phyloP scores from a whole-genome alignment of 2,797 vertebrate species.

The Xiphophorus birchmanni region DNA sequence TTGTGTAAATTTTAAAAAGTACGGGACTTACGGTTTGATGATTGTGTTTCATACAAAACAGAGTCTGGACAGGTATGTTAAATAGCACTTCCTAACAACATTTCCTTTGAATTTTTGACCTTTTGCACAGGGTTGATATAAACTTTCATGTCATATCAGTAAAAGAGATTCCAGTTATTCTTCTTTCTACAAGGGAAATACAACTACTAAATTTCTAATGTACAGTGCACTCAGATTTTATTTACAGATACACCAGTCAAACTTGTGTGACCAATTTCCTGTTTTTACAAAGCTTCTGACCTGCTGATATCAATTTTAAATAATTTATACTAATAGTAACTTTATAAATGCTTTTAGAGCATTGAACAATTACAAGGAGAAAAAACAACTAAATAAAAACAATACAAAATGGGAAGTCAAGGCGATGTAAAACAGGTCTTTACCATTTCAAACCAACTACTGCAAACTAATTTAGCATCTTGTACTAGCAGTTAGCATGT shows the following conservation, averaged over 20 bases:
- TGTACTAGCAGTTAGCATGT: neutral
- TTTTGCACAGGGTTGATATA: neutral
- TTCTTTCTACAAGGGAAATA: neutral
- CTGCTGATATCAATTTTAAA: neutral
- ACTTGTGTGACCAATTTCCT: neutral
- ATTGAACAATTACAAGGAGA: too few relatives aligned
- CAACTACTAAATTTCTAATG: neutral
- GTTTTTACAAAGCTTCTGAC: neutral
- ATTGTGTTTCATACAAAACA: conserved; percentile 3
- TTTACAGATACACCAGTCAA: neutral
- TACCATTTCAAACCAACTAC: neutral
- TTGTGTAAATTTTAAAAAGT: neutral
- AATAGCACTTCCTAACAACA: neutral
- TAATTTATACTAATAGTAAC: neutral
- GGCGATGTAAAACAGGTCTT: neutral
- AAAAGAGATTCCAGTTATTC: neutral
- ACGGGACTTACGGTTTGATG: conserved; percentile 1
- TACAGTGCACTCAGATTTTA: neutral
- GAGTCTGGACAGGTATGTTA: neutral
- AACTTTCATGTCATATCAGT: neutral
- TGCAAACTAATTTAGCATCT: neutral
- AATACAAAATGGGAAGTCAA: too few relatives aligned
- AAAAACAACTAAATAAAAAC: too few relatives aligned
- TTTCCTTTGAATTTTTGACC: neutral
- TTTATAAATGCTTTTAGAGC: too few relatives aligned